A percentile compares a stretch with the other conserved stretches of the same genome.
phyloP scores from a whole-genome alignment of 2,888 invertebrate genomes.

The Chironomus riparius region DNA sequence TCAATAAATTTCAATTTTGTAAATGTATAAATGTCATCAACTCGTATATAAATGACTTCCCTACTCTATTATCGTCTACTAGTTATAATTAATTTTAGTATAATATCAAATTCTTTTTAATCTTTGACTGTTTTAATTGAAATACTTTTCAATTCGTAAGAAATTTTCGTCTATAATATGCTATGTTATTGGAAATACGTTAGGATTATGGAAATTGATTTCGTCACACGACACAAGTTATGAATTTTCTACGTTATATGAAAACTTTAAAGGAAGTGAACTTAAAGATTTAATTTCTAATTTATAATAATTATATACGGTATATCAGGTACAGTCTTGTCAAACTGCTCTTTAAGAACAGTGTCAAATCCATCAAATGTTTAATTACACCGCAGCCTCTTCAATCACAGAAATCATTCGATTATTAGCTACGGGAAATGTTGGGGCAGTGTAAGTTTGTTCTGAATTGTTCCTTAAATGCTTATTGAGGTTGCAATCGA shows the following conservation, averaged over 20 bases:
- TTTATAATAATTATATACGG: not conserved
- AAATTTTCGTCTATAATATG: not conserved
- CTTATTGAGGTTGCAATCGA: not conserved
- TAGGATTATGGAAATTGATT: too few species aligned
- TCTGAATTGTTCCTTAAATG: not conserved
- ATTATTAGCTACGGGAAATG: conserved; percentile 35
- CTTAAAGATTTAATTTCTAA: not conserved
- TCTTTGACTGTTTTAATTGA: not conserved
- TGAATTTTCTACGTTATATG: not conserved
- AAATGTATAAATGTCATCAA: not conserved
- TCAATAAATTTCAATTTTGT: too few species aligned
- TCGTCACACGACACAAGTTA: too few species aligned
- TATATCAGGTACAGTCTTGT: conserved; percentile 18
- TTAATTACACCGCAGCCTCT: conserved; percentile 52
- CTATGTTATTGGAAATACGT: not conserved
- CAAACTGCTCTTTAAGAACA: not conserved
- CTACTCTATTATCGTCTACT: not conserved
- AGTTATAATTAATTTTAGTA: not conserved
- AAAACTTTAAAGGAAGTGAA: not conserved
- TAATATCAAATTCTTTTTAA: not conserved
- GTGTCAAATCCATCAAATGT: not conserved
- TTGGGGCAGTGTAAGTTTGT: not conserved
- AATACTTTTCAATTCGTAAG: not conserved
- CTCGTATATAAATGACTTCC: not conserved
- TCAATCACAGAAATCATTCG: conserved; percentile 70